phyloP scores from a whole-genome alignment of 2,797 vertebrate genomes.

The Typhlichthys subterraneus region DNA sequence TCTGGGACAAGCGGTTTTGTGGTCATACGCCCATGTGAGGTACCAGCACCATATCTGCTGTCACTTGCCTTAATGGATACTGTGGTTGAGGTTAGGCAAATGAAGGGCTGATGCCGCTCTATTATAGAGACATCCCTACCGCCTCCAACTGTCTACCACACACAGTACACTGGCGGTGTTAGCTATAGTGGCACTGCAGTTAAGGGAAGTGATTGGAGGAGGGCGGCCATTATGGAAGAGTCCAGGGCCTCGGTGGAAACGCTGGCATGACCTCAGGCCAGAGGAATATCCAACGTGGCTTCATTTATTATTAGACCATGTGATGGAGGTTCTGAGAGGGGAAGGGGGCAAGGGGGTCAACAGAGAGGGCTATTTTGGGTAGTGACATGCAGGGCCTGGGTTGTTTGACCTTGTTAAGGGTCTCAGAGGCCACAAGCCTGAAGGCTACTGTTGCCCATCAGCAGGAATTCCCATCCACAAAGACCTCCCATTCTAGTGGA shows the following conservation, averaged over 20 bases:
- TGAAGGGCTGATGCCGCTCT: no score
- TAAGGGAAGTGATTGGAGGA: constrained; percentile 6
- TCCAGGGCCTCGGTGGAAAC: constrained; percentile 39
- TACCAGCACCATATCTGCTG: no score
- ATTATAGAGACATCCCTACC: no score
- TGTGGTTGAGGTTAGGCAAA: no score
- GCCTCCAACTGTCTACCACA: no score
- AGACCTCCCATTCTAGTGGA: constrained; percentile 53
- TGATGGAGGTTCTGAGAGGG: constrained; percentile 17
- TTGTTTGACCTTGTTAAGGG: constrained; percentile 60
- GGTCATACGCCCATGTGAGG: no score
- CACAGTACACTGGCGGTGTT: not conserved
- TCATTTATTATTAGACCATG: constrained; percentile 82
- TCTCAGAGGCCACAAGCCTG: constrained; percentile 71
- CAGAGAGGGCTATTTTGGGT: constrained; percentile 44
- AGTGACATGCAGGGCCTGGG: constrained; percentile 3
- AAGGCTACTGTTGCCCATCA: constrained; percentile 74
- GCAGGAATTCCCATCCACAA: constrained; percentile 68
- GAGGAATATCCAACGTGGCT: constrained; percentile 82
- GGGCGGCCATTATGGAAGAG: constrained; percentile 34
- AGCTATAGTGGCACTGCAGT: no score
- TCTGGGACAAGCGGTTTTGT: no score
- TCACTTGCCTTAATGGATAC: no score
- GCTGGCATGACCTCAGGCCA: constrained; percentile 79
- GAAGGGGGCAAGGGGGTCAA: constrained; percentile 15